Conservation (phyloP, 2,113 vertebrate genomes). For the Rhinolophus ferrumequinum region DNA sequence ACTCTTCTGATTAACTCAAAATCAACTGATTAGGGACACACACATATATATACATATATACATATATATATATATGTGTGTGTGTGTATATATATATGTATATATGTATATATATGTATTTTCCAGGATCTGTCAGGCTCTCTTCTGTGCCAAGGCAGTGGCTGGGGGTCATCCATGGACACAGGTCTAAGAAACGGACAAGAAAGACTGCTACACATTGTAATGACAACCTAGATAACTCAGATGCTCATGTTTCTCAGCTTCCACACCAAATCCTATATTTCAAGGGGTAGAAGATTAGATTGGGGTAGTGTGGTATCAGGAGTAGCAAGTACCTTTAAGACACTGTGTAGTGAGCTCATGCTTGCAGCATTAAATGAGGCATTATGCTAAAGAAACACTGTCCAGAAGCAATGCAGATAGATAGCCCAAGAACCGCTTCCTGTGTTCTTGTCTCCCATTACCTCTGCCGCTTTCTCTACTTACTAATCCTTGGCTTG, state of each 20-base stretch:
- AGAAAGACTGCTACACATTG: background rate
- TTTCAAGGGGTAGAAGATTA: conserved; percentile 7
- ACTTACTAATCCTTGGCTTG: background rate
- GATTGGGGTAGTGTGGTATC: background rate
- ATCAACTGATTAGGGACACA: background rate
- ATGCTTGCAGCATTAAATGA: background rate
- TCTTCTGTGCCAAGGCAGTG: conserved; percentile 12
- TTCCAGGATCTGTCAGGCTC: background rate
- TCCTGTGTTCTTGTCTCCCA: background rate
- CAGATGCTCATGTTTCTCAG: background rate
- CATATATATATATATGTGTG: background rate
- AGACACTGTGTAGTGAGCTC: background rate
- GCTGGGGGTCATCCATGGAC: background rate
- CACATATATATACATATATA: background rate
- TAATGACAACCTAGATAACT: background rate
- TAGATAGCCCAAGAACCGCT: background rate
- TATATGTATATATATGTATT: background rate
- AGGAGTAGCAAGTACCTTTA: conserved; percentile 28
- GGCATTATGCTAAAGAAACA: background rate
- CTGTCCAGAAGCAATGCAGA: background rate
- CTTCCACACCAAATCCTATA: background rate
- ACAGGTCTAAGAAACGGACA: background rate
- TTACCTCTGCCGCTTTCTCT: conserved; percentile 31
- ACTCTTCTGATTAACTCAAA: background rate
- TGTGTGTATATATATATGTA: background rate